These are phyloP conservation scores for Rhinichthys osculus DNA, from an alignment of 2,797 vertebrate species.

Conservation along the genomic window DNA sequence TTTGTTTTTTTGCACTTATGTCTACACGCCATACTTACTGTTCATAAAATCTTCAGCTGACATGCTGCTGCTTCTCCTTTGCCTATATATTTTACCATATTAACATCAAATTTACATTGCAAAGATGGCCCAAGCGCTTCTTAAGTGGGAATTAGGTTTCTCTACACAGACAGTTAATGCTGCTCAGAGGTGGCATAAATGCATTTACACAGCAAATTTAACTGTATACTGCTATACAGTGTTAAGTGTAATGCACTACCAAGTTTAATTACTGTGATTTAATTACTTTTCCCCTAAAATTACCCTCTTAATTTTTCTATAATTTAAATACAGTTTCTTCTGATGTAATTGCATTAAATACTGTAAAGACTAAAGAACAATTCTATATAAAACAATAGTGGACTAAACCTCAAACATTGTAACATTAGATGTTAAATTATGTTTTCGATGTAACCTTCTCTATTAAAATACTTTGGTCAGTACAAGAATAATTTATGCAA, in stretches of 20 bases:
- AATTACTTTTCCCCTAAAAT: neutral
- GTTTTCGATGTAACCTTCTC: neutral
- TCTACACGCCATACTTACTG: constrained; percentile 4
- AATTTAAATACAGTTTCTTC: neutral
- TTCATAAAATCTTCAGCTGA: constrained; percentile 24
- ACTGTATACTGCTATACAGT: too few relatives aligned
- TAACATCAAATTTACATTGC: neutral
- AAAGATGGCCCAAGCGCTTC: neutral
- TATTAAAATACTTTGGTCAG: neutral
- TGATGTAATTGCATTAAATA: neutral
- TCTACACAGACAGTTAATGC: neutral
- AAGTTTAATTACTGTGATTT: neutral
- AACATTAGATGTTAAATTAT: neutral
- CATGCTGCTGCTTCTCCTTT: constrained; percentile 2
- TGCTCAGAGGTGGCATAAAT: neutral
- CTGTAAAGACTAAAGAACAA: neutral
- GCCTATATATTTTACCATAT: constrained; percentile 12
- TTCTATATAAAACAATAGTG: neutral
- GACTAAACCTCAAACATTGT: neutral
- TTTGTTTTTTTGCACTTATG: neutral
- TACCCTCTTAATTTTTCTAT: neutral
- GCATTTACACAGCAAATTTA: neutral
- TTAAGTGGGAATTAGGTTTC: neutral
- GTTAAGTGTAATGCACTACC: too few relatives aligned
- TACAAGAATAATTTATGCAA: neutral